Evolutionary conservation across 2,797 vertebrate genomes (phyloP), one percentile per base, ranked within the genome.

Genomic region (Tapirus indicus): DNA sequence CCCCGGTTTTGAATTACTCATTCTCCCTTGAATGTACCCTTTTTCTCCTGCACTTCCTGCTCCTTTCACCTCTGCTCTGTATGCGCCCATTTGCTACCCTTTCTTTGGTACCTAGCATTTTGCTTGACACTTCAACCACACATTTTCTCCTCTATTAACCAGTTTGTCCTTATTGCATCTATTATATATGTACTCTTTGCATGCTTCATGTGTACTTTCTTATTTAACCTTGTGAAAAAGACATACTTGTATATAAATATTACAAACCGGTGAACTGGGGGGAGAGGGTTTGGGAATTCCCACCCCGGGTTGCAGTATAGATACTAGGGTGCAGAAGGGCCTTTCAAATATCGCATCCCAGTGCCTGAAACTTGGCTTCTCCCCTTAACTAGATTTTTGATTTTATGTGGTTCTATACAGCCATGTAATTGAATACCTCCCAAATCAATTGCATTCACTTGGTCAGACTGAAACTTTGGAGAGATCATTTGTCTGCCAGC

Each of bases 211-310:
- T 68, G 2, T 58, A 80, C 44, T 93, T 94, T 92, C 58, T 41
- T 29, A 38, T 44, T 95, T 95, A 89, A 89, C 35, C 10, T 83
- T 79, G 7, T 87, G 77, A 82, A 96, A 82, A 95, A 90, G 74
- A 60, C 49, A 91, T 38, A 29, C 41, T 8, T 86, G 5, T 88
- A 11, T 80, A 32, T 86, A 49, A 84, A 88, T 83, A 80, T 80
- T 64, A 82, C 27, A 85, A 84, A 69, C 5, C 25, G 94, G 35
- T 74, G 60, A 94, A 21, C 49, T 8, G 10, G 62, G 35, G 74
- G 62, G 35, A 86, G 52, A 44, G 12, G 27, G 49, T 64, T 21
- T 92, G 32, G 35, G 21, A 75, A 41, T 87, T 87, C 74, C 8
- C 58, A 58, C 29, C 4, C 13, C 11, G 11, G 29, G 32, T 92